phyloP scores from a whole-genome alignment of 2,113 vertebrate species.

The Brachionichthys hirsutus region DNA sequence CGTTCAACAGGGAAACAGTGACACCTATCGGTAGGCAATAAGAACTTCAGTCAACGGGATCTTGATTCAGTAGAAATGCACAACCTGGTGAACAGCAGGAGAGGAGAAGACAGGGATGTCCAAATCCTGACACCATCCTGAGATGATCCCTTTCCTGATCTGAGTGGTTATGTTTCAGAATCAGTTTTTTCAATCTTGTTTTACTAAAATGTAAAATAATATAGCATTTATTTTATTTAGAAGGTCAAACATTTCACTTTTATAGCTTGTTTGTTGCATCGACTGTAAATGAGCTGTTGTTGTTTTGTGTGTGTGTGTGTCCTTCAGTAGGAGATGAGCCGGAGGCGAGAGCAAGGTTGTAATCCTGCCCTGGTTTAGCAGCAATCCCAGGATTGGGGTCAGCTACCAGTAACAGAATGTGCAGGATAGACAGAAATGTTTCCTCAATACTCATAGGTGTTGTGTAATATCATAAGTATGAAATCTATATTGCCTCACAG shows the following conservation, averaged over 20 bases:
- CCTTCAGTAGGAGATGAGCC: slow-evolving; percentile 68
- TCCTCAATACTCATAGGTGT: slow-evolving; percentile 44
- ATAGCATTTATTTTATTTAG: too few relatives aligned
- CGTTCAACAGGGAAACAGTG: background rate
- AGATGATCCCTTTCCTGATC: slow-evolving; percentile 56
- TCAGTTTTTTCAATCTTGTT: too few relatives aligned
- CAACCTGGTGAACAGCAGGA: too few relatives aligned
- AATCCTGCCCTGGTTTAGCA: slow-evolving; percentile 73
- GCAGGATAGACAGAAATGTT: slow-evolving; percentile 68
- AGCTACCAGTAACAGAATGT: slow-evolving; percentile 72
- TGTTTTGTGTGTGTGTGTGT: slow-evolving; percentile 3
- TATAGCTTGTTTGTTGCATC: too few relatives aligned
- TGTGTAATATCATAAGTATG: slow-evolving; percentile 49
- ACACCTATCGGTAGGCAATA: slow-evolving; percentile 16
- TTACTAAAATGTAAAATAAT: too few relatives aligned
- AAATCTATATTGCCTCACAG: background rate
- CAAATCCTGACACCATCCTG: slow-evolving; percentile 84
- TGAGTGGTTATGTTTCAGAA: slow-evolving; percentile 41
- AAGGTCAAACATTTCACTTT: too few relatives aligned
- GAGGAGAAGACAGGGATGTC: too few relatives aligned
- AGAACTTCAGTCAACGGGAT: slow-evolving; percentile 15
- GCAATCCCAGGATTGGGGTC: slow-evolving; percentile 83
- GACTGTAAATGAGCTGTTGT: background rate
- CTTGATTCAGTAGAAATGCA: background rate
- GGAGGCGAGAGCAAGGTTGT: slow-evolving; percentile 46